Percentiles rank a stretch among this genome's conserved stretches.
Conservation (phyloP, 1,140 invertebrate genomes). For the Bradysia coprophila region DNA sequence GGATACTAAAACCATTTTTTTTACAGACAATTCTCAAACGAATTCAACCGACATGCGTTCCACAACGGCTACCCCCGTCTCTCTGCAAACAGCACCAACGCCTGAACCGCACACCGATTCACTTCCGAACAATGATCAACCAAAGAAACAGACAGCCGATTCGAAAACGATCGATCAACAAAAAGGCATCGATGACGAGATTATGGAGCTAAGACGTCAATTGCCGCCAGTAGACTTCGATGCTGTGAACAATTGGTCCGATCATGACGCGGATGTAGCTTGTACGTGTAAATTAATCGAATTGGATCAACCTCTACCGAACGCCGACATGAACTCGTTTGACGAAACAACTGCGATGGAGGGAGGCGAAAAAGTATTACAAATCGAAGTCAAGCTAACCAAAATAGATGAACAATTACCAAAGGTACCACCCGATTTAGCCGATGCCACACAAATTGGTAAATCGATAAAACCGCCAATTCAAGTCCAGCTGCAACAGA, state of each 20-base stretch:
- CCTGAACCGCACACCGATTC: background rate
- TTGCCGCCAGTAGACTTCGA: slow-evolving; percentile 1
- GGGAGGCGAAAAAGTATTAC: background rate
- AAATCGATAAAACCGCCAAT: background rate
- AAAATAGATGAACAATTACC: background rate
- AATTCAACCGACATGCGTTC: background rate
- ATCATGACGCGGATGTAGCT: slow-evolving; percentile 7
- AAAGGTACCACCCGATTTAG: background rate
- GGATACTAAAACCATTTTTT: background rate
- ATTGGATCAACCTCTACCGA: slow-evolving; percentile 1
- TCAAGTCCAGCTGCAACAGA: background rate
- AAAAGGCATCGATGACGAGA: slow-evolving; percentile 2
- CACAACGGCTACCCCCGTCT: background rate
- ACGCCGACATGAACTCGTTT: background rate
- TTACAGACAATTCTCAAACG: background rate
- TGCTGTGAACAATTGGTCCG: background rate
- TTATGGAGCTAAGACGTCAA: background rate
- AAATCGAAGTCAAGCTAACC: background rate
- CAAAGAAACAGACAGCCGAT: background rate
- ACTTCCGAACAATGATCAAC: background rate
- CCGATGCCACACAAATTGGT: background rate
- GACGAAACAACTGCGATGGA: background rate
- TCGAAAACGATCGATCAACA: background rate
- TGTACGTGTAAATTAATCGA: slow-evolving; percentile 16
- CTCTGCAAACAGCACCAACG: background rate